Conservation (phyloP, 2,797 vertebrate genomes). For the Sciurus carolinensis region DNA sequence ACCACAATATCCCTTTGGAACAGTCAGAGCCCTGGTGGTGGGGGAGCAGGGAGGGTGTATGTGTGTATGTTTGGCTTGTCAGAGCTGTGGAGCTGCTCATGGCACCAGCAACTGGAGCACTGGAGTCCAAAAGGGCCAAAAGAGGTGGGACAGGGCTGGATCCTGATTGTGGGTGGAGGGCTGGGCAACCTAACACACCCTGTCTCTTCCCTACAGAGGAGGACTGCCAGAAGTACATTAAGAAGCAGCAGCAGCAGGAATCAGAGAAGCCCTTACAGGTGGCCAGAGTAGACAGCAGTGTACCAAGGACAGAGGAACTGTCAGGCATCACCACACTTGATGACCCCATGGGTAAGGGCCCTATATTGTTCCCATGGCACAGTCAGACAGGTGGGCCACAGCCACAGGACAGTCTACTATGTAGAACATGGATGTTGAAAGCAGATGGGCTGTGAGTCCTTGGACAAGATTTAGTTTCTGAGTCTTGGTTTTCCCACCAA, state of each 20-base stretch:
- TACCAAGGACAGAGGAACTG: slow-evolving; percentile 87
- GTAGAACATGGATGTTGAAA: background rate
- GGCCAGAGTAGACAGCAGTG: slow-evolving; percentile 94
- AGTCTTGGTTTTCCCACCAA: slow-evolving; percentile 1
- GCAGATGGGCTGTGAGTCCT: background rate
- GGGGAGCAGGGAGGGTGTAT: rapidly evolving
- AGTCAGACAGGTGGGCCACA: background rate
- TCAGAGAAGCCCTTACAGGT: slow-evolving; percentile 94
- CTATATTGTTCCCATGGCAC: rapidly evolving
- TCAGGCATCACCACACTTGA: slow-evolving; percentile 93
- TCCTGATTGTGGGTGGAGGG: background rate
- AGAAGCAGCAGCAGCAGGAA: slow-evolving; percentile 85
- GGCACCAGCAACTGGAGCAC: background rate
- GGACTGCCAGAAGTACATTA: slow-evolving; percentile 92
- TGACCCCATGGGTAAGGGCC: slow-evolving; percentile 90
- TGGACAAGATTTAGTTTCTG: background rate
- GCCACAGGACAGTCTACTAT: background rate
- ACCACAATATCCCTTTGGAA: background rate
- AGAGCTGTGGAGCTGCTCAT: background rate
- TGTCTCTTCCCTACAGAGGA: slow-evolving; percentile 89
- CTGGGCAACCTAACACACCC: background rate
- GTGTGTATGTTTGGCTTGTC: background rate
- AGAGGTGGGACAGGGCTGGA: background rate
- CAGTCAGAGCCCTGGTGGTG: background rate
- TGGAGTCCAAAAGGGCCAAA: background rate